These are phyloP conservation scores for Ursus arctos DNA, from an alignment of 2,113 vertebrate species.

Conservation along the genomic window DNA sequence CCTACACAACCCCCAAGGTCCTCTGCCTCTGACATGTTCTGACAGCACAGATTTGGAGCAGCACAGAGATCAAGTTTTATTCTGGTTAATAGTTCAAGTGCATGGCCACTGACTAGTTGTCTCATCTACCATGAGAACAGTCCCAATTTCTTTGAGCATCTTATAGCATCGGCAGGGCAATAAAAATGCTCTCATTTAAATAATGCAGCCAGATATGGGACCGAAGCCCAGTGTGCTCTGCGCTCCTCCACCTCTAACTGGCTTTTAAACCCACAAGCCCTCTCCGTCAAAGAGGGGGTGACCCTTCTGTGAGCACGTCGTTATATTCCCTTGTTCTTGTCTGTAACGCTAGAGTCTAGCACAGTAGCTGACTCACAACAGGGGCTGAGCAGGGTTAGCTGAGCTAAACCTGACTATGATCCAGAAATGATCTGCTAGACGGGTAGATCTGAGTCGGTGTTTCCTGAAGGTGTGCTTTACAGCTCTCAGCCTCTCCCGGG, in stretches of 20 bases:
- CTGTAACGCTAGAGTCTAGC: background rate
- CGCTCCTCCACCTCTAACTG: background rate
- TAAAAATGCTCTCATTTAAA: background rate
- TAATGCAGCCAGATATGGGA: background rate
- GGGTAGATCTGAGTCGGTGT: fast-evolving
- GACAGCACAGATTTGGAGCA: background rate
- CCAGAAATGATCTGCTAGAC: background rate
- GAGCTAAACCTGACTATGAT: background rate
- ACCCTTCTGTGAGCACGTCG: background rate
- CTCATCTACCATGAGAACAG: background rate
- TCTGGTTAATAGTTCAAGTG: constrained; percentile 26
- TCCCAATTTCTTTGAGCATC: background rate
- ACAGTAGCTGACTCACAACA: background rate
- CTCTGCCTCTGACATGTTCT: background rate
- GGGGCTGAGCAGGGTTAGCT: background rate
- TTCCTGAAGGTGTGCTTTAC: background rate
- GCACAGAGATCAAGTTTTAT: background rate
- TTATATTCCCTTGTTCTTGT: background rate
- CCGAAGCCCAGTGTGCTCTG: background rate
- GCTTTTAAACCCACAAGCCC: constrained; percentile 31
- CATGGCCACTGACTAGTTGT: background rate
- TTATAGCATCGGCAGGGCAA: background rate
- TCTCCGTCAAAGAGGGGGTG: background rate
- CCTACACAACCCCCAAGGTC: background rate
- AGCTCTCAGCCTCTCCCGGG: background rate